Percentiles rank a stretch among this genome's conserved stretches.
Evolutionary conservation across 1,140 invertebrate genomes (phyloP).

Genomic region (Scaptomyza montana): DNA sequence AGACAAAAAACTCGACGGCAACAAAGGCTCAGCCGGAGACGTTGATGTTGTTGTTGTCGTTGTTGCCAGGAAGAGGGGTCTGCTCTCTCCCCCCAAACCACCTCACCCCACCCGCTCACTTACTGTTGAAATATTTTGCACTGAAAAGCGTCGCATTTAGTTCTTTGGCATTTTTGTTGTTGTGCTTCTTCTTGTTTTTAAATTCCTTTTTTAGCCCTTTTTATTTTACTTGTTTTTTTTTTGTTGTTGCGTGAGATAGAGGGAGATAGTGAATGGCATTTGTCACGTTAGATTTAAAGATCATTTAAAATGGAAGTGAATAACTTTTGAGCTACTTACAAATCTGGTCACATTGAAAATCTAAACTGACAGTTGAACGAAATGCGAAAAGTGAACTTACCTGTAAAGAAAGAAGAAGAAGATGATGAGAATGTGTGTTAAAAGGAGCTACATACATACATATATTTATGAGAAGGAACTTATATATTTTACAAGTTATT

Average conservation of each 20-base stretch:
- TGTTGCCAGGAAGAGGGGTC: not conserved
- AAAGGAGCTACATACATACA: no score
- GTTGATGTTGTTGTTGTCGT: conserved; percentile 2
- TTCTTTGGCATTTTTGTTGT: conserved; percentile 46
- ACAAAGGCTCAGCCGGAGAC: conserved; percentile 46
- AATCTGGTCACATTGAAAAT: conserved; percentile 13
- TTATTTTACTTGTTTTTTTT: not conserved
- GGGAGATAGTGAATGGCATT: conserved; percentile 32
- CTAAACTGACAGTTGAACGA: not conserved
- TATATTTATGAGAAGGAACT: no score
- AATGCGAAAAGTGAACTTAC: conserved; percentile 33
- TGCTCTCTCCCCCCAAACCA: not conserved
- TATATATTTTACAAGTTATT: no score
- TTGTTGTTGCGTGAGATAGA: not conserved
- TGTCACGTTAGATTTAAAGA: conserved; percentile 36
- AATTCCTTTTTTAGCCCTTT: conserved; percentile 20
- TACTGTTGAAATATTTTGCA: conserved; percentile 36
- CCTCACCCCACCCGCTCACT: not conserved
- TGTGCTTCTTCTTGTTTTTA: conserved; percentile 13
- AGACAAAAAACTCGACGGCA: conserved; percentile 51
- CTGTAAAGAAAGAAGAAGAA: conserved; percentile 48
- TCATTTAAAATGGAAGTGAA: conserved; percentile 14
- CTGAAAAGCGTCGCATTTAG: conserved; percentile 41
- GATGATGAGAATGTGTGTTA: no score
- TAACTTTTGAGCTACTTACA: conserved; percentile 61